Base-by-base conservation (phyloP, 2,888 invertebrate genomes). In the Cryptus armator region DNA sequence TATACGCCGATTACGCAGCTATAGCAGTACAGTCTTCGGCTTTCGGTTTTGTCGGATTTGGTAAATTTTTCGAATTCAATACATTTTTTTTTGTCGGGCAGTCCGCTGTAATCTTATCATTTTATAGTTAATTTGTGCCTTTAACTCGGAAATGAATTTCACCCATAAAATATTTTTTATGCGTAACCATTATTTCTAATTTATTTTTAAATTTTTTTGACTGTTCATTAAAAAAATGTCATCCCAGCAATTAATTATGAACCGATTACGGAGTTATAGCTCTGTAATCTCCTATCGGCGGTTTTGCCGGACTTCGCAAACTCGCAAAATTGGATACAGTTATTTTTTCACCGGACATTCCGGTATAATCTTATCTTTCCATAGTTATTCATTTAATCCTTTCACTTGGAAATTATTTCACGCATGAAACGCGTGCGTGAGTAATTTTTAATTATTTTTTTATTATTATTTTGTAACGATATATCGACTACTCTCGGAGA, bases 401-500 rank as follows among this genome's bases (percentile, higher is more conserved):
- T 83, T 80, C 79, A 71, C 75, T 83, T 19, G 64, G 12, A 79
- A 70, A 56, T 64, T 16, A 43, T 29, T 44, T 9, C 9, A 29
- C 29, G 29, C 10, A 37, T 44, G 44, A 67, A 59, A 56, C 56
- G 16, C 10, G 19, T 53, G 16, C 7, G 12, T 24, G 9, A 46
- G 24, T 3, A n/a, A 44, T 59, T 46, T 29, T n/a, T 37, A 3
- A 56, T 56, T 19, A 37, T 75, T 64, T 7, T 37, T 37, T 7
- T 7, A 6, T 37, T 37, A 4, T 44, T 3, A 48, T 48, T 48
- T 37, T 48, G 24, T 9, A 37, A n/a, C 16, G 12, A 32, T n/a
- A 32, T 14, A 4, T 32, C 37, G 6, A 10, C 6, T n/a, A 75
- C 37, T 44, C 71, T 75, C 53, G 64, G 64, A 75, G 80, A 84